Conservation (phyloP, 2,888 invertebrate species). For the Callimorpha dominula region DNA sequence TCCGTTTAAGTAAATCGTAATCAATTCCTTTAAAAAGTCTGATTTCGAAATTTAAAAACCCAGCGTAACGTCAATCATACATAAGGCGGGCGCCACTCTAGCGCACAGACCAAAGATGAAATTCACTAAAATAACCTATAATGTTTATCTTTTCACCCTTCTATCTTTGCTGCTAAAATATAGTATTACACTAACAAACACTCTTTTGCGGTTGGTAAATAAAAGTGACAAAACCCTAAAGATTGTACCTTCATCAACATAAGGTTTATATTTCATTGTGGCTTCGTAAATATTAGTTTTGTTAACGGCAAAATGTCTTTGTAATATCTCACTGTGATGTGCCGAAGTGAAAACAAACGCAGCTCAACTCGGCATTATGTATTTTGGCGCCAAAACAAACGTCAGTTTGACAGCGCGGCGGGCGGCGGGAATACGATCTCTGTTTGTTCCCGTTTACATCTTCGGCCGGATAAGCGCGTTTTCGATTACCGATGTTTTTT, state of each 20-base stretch:
- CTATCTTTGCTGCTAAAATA: conserved; percentile 83
- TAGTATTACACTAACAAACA: conserved; percentile 82
- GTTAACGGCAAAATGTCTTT: conserved; percentile 58
- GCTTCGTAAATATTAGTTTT: conserved; percentile 61
- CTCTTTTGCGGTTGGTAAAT: conserved; percentile 38
- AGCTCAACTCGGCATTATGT: conserved; percentile 84
- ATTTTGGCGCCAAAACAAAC: conserved; percentile 87
- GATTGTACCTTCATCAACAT: conserved; percentile 39
- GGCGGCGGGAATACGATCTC: conserved; percentile 84
- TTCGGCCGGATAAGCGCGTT: conserved; percentile 80
- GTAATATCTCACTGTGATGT: conserved; percentile 70
- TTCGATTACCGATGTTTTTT: conserved; percentile 75
- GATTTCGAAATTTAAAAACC: conserved; percentile 53
- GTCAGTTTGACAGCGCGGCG: conserved; percentile 86
- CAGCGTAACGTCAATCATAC: conserved; percentile 80
- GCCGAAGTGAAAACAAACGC: conserved; percentile 85
- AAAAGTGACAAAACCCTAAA: conserved; percentile 27
- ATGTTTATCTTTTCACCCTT: conserved; percentile 86
- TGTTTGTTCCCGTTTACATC: conserved; percentile 81
- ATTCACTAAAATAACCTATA: conserved; percentile 83
- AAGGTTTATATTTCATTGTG: conserved; percentile 60
- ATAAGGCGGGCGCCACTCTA: conserved; percentile 81
- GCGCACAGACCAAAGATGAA: conserved; percentile 78
- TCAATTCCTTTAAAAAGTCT: neutral
- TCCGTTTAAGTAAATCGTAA: neutral